Evolutionary conservation across 2,888 invertebrate species (phyloP), one percentile per base, ranked within the genome.

Genomic region (Odontothrips loti): DNA sequence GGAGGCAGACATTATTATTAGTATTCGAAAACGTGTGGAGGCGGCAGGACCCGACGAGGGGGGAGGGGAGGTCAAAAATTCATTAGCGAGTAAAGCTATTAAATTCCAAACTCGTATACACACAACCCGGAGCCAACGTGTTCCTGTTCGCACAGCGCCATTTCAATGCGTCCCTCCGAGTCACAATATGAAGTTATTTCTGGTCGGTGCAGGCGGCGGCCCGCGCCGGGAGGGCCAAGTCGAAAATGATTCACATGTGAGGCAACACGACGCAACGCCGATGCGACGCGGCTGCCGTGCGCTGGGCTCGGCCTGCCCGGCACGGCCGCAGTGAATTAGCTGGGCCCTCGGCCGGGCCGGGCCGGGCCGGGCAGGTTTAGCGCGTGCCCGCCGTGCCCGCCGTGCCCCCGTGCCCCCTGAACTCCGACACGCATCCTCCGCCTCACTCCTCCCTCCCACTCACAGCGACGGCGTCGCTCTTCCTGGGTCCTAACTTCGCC

Each of bases 211-310:
- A 17, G 20, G 15, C 20, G 51, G 11, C 58, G 20, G 58, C 58
- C 15, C 20, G 51, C 51, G 58, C 17, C 17, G 15, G 58, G 0
- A 58, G 58, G 6, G 58, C 15, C 58, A 58, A 17, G 15, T 17
- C 58, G 58, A 58, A 58, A 51, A 51, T 58, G 15, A 17, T 20
- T 20, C 58, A 20, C 58, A 17, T 20, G 58, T 58, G 58, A 15
- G 58, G 58, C 68, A 75, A 75, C 68, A 23, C 68, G 68, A 75
- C 68, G 23, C 68, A 23, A 68, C 68, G 23, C 68, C n/a, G 68
- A 75, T 27, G 23, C 68, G 11, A 68, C 68, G 23, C 68, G 23
- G 34, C 34, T 6, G 34, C 34, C 34, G 34, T 6, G 34, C 34
- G 34, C 34, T 4, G 34, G 34, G 6, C 34, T n/a, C 23, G 23